phyloP scores from a whole-genome alignment of 1,140 invertebrate species.

The Drosophila repleta region DNA sequence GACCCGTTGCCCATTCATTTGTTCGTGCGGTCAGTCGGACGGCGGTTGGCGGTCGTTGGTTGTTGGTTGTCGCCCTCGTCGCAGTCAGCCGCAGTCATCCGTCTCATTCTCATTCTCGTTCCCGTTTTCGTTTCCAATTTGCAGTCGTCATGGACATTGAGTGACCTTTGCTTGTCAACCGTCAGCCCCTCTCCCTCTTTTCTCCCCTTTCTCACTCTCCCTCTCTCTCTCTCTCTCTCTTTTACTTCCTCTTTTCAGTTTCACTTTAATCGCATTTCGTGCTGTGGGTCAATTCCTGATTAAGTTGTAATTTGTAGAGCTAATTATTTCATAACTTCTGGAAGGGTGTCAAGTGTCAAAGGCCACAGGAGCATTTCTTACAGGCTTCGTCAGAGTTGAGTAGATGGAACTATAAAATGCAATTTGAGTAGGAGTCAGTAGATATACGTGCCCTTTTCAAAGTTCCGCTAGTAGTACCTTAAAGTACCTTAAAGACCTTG shows the following conservation, averaged over 20 bases:
- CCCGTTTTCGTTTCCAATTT: conserved; percentile 1
- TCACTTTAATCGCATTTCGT: conserved; percentile 54
- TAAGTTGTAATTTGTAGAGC: conserved; percentile 77
- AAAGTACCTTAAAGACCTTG: too few species aligned
- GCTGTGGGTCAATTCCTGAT: conserved; percentile 75
- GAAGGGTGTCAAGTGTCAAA: conserved; percentile 48
- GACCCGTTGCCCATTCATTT: conserved; percentile 59
- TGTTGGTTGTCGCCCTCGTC: conserved; percentile 22
- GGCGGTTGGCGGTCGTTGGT: conserved; percentile 10
- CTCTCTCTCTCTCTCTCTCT: neutral
- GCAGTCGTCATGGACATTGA: conserved; percentile 73
- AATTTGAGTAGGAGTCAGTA: too few species aligned
- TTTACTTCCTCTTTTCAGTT: conserved; percentile 20
- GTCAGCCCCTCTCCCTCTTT: conserved; percentile 8
- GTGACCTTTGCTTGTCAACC: conserved; percentile 72
- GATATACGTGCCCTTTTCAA: too few species aligned
- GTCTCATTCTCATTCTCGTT: neutral
- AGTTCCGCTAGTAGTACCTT: too few species aligned
- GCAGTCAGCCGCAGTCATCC: conserved; percentile 1
- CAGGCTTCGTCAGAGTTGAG: too few species aligned
- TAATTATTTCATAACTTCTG: conserved; percentile 51
- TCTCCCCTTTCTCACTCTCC: neutral
- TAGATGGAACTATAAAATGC: too few species aligned
- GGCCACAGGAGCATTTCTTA: conserved; percentile 8
- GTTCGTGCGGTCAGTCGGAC: conserved; percentile 70